These are phyloP conservation scores for Apostichopus leukothele DNA, from an alignment of 53 echinoderm and acorn worm species.

Conservation along the genomic window DNA sequence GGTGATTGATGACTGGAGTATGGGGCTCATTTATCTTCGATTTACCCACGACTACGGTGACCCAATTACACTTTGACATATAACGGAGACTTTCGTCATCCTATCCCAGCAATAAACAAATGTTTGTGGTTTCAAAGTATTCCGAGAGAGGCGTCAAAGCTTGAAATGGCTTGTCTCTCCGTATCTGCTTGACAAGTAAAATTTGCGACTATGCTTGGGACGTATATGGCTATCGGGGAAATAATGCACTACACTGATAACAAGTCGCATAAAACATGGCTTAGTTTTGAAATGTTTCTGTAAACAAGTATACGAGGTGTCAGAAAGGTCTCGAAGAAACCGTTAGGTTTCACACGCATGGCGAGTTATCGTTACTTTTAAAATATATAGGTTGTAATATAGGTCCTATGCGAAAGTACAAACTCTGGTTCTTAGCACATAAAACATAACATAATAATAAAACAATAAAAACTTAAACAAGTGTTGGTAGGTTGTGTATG, in stretches of 20 bases:
- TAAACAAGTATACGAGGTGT: slow-evolving; percentile 9
- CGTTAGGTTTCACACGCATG: neutral
- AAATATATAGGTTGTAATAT: too few species aligned
- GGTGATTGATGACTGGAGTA: neutral
- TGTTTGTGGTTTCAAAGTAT: slow-evolving; percentile 27
- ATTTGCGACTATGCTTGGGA: neutral
- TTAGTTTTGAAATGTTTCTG: slow-evolving; percentile 17
- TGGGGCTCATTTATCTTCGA: slow-evolving; percentile 31
- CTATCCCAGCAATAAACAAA: slow-evolving; percentile 26
- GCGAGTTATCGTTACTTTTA: neutral
- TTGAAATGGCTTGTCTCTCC: neutral
- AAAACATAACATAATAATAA: too few species aligned
- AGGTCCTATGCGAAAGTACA: too few species aligned
- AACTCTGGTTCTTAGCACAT: too few species aligned
- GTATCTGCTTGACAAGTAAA: neutral
- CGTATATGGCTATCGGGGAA: neutral
- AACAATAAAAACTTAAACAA: too few species aligned
- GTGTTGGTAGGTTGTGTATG: too few species aligned
- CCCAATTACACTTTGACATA: slow-evolving; percentile 41
- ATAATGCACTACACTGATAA: slow-evolving; percentile 1
- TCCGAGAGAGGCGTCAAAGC: slow-evolving; percentile 30
- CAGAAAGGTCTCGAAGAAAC: slow-evolving; percentile 8
- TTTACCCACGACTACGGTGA: slow-evolving; percentile 2
- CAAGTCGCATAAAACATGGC: neutral
- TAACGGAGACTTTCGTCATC: neutral